A percentile compares a stretch with the other conserved stretches of the same genome.
phyloP scores from a whole-genome alignment of 2,888 invertebrate species.

The Electrophaes corylata region DNA sequence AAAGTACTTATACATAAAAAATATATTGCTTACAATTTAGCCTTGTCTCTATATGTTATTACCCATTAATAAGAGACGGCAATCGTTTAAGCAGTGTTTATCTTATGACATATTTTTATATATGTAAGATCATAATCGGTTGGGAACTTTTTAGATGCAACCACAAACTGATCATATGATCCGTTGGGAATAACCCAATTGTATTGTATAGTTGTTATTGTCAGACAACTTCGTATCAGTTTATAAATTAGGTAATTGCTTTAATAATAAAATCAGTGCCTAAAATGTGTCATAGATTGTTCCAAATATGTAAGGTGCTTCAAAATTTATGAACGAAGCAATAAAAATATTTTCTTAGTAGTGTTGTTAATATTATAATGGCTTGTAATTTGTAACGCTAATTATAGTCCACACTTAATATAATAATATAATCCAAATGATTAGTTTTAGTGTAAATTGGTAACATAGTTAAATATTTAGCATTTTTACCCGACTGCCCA shows the following conservation, averaged over 20 bases:
- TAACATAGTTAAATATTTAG: neutral
- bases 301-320: conserved; percentile 11
- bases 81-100: too few relatives aligned
- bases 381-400: neutral
- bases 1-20: too few relatives aligned
- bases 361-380: neutral
- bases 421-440: neutral
- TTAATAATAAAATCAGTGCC: conserved; percentile 11
- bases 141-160: too few relatives aligned
- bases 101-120: too few relatives aligned
- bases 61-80: too few relatives aligned
- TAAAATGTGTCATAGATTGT: conserved; percentile 12
- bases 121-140: too few relatives aligned
- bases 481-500: neutral
- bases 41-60: too few relatives aligned
- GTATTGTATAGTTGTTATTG: neutral
- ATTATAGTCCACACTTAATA: neutral
- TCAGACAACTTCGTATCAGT: neutral
- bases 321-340: neutral
- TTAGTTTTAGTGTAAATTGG: neutral
- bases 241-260: neutral
- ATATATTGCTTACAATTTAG: too few relatives aligned
- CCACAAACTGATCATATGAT: too few relatives aligned
- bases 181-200: too few relatives aligned
- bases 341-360: conserved; percentile 10